phyloP scores from a whole-genome alignment of 2,113 vertebrate species.

The Amphilophus citrinellus region DNA sequence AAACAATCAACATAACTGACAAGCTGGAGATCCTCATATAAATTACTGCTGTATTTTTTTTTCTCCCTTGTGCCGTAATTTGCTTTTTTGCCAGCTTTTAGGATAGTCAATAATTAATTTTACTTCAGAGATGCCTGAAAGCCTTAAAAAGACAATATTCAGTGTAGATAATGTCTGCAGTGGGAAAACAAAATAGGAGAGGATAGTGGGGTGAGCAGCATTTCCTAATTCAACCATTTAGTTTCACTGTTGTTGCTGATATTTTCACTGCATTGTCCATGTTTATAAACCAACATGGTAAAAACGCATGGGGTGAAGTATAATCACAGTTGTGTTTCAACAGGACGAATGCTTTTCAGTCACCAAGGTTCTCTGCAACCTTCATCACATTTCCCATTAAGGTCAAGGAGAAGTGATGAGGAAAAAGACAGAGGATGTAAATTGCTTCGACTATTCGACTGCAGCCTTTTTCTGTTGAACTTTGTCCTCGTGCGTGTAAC shows the following conservation, averaged over 20 bases:
- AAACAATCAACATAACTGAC: constrained; percentile 13
- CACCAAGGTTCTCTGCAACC: neutral
- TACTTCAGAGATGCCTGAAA: neutral
- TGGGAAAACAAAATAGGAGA: neutral
- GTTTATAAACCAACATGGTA: neutral
- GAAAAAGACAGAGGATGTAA: neutral
- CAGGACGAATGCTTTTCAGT: neutral
- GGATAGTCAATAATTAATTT: neutral
- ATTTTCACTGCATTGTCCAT: neutral
- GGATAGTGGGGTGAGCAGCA: neutral
- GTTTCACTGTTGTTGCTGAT: neutral
- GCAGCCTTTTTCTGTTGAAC: neutral
- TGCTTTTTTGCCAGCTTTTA: constrained; percentile 17
- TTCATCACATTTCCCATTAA: neutral
- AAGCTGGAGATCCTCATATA: constrained; percentile 5
- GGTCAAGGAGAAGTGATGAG: neutral
- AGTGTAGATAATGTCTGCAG: constrained; percentile 1
- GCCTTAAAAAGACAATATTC: neutral
- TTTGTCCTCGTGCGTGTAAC: neutral
- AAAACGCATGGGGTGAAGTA: neutral
- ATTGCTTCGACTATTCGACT: neutral
- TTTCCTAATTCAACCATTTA: neutral
- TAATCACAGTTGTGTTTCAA: neutral
- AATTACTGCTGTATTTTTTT: neutral
- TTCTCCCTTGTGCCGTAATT: neutral